Base-by-base conservation (phyloP, 2,888 invertebrate species). In the Chydorus sphaericus region DNA sequence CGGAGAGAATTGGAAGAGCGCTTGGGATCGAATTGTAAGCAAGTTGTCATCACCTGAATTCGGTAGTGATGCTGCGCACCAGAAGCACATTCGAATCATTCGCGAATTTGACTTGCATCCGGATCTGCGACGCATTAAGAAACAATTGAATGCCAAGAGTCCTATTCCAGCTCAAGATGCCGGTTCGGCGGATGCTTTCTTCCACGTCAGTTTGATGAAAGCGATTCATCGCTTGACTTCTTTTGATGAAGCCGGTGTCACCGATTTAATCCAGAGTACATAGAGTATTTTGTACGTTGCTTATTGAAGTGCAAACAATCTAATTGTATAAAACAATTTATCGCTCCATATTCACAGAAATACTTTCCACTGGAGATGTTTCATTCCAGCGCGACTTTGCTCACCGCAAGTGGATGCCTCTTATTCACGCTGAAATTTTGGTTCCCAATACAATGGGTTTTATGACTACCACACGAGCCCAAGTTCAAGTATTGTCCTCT, bases 401-500 rank as follows among this genome's bases (percentile, higher is more conserved):
- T 8, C 44, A 28, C 28, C 26, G 44, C 26, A 56, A 51, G 49
- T 56, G 56, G 56, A 36, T 56, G 36, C 56, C 56, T 18, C 36
- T 56, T 16, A 31, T 50, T 29, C 30, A 49, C 23, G 30, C 49
- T 33, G 56, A 56, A 50, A 37, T 36, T n/a, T 11, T 56, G n/a
- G 20, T 56, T 2, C 56, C 56, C 10, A 48, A 26, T 18, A 44
- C 56, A 4, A 33, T 56, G 5, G 56, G 56, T 18, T 56, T 56
- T 23, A 30, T 39, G 37, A 26, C 50, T 26, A 51, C 50, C 3
- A 36, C 48, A 16, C 37, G 37, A 36, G 28, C 26, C 14, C 30
- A 56, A 8, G 11, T 36, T 14, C 49, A 56, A 6, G 28, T 36
- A 11, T 50, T 49, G 18, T 23, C 48, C 3, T 56, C 56, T 20